Evolutionary conservation across 35 echinoderm and acorn worm species (phyloP), one percentile per base, ranked within the genome.

Genomic region (Apostichopus parvimensis): DNA sequence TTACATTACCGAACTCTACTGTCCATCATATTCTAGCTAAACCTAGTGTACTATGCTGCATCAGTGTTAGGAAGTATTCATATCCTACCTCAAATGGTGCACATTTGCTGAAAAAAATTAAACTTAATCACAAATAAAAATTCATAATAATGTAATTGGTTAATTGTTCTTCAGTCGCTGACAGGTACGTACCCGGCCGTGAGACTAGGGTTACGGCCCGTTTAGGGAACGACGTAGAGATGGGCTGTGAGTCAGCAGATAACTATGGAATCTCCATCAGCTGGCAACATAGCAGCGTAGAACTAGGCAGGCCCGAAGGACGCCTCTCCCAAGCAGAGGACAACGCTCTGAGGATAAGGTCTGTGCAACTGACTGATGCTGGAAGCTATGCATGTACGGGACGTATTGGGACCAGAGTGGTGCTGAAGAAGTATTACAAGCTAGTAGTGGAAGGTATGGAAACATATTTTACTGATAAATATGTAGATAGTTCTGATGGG

Each of bases 381-480:
- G 94, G 95, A 5, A 95, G 90, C 81, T 98, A 98, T 52, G 60
- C 90, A 11, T 98, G 97, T 70, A 98, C 95, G 1, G 97, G 95
- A 25, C 64, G 83, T 22, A 96, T 91, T 34, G 83, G 87, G 54
- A 82, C 91, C 57, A 95, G 94, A 15, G 93, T 90, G 24, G 72
- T 98, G 9, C 93, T 96, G 56, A 93, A 87, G 77, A 98, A 88
- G 82, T 78, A 82, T 14, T 87, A 93, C 34, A 95, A 93, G 10
- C 95, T 98, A 13, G 92, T 94, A 10, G 94, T 98, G 10, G 79
- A 98, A 94, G 97, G 97, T 98, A 79, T 45, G 91, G 92, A 68
- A 68, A 8, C 0, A 68, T 17, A 17, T 68, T 11, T 68, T 68
- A 45, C 34, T 45, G 34, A 45, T 45, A 45, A 4, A 45, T 45